Evolutionary conservation across 2,797 vertebrate species (phyloP), one percentile per base, ranked within the genome.

Genomic region (Silurus aristotelis): DNA sequence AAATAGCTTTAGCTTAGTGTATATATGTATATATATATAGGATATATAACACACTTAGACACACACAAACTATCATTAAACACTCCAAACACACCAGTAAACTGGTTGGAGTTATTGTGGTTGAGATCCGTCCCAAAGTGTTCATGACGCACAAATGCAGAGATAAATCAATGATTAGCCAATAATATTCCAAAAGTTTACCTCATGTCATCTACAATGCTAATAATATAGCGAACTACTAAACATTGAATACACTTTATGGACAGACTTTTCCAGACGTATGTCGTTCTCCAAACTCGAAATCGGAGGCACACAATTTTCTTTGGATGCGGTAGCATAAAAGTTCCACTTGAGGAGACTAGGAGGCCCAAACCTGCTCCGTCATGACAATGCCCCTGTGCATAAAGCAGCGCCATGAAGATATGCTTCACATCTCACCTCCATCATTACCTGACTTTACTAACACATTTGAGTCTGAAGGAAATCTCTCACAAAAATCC

Each of bases 1-100:
- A n/a, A 67, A 63, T 80, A 64, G 63, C 31, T 73, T 31, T 68
- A 70, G 27, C 52, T 80, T 77, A 67, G 27, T n/a, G 38, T 60
- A 72, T 67, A 52, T 52, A 58, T 3, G 27, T 9, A 58, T 20
- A 14, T 9, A 58, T 20, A 14, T 46, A 66, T n/a, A 68, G 64
- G 10, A 20, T 8, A 43, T 78, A 72, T 25, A 63, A 22, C 70
- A 22, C 5, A 14, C 27, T 22, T 13, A 1, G 19, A 43, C 6
- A 68, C 12, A 58, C 6, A n/a, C 25, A 10, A 4, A 61, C 58
- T 9, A 19, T 25, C 31, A 52, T 48, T 66, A 25, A 71, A 71
- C 43, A 38, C 20, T 31, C n/a, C 9, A 27, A 17, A 55, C 6
- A 68, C 13, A 82, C 9, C 5, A 55, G 48, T 75, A n/a, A 10